Conservation (phyloP, 2,888 invertebrate species). For the Campoplex capitator region DNA sequence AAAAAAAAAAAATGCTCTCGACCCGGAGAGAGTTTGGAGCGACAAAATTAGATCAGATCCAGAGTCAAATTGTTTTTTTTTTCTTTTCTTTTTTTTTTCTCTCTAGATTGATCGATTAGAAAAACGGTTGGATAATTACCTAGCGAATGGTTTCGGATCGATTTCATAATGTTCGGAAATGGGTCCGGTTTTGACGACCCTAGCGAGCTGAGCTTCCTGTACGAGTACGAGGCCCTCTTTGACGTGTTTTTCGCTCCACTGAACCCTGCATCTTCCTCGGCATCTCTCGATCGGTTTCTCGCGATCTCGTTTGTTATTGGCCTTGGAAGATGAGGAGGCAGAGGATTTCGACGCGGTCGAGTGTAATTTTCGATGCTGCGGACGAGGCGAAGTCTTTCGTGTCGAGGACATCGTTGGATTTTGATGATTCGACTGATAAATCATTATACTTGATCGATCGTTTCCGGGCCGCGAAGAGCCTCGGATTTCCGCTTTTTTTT, state of each 20-base stretch:
- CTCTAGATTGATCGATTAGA: not conserved
- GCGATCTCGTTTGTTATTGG: slow-evolving; percentile 65
- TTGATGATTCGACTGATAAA: slow-evolving; percentile 80
- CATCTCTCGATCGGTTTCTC: slow-evolving; percentile 75
- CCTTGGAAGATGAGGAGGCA: slow-evolving; percentile 70
- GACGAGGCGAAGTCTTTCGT: slow-evolving; percentile 81
- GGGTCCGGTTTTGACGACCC: slow-evolving; percentile 85
- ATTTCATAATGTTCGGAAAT: slow-evolving; percentile 85
- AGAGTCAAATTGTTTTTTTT: not conserved
- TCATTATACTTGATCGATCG: slow-evolving; percentile 74
- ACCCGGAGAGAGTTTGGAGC: no score
- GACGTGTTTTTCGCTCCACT: slow-evolving; percentile 85
- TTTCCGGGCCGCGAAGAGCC: not conserved
- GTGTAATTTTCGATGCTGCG: slow-evolving; percentile 78
- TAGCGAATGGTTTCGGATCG: slow-evolving; percentile 86
- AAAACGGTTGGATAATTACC: slow-evolving; percentile 78
- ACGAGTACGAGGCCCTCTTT: slow-evolving; percentile 85
- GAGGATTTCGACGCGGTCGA: slow-evolving; percentile 73
- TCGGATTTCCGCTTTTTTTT: not conserved
- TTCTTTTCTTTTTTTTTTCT: not conserved
- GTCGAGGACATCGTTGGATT: slow-evolving; percentile 82
- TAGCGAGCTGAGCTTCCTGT: slow-evolving; percentile 84
- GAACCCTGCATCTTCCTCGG: slow-evolving; percentile 83
- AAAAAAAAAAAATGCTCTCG: no score
- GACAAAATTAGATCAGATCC: no score